Percentiles rank a stretch among this genome's conserved stretches.
Conservation (phyloP, 92 coral and sea anemone genomes). For the Parazoanthus atlanticus region DNA sequence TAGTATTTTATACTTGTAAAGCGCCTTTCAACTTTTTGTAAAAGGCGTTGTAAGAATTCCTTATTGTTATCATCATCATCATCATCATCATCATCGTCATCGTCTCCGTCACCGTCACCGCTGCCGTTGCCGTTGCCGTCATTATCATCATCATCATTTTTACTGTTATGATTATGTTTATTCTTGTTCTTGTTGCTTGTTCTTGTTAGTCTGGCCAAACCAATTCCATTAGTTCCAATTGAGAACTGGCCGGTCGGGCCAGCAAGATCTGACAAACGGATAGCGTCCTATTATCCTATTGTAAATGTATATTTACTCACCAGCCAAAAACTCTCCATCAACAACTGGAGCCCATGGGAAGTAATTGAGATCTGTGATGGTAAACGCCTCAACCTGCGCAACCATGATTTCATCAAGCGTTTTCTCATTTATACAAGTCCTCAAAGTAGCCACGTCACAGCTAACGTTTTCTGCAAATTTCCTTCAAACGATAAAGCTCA, state of each 20-base stretch:
- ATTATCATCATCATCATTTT: no score
- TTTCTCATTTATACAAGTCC: not conserved
- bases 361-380: conserved; percentile 1
- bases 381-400: not conserved
- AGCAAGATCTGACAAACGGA: no score
- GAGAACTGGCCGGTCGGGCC: no score
- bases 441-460: conserved; percentile 23
- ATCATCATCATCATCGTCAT: no score
- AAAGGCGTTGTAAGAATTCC: no score
- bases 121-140: no score
- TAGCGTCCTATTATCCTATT: not conserved
- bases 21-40: no score
- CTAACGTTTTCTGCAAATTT: conserved; percentile 13
- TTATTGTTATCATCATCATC: no score
- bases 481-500: not conserved
- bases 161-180: no score
- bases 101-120: no score
- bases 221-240: no score
- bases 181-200: not conserved
- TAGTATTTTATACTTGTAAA: no score
- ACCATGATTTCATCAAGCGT: conserved; percentile 1
- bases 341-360: conserved; percentile 9
- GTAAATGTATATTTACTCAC: not conserved
- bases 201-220: not conserved
- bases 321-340: conserved; percentile 10